Base-by-base conservation (phyloP, 2,888 invertebrate genomes). In the Mongoloraphidia duomilia region DNA sequence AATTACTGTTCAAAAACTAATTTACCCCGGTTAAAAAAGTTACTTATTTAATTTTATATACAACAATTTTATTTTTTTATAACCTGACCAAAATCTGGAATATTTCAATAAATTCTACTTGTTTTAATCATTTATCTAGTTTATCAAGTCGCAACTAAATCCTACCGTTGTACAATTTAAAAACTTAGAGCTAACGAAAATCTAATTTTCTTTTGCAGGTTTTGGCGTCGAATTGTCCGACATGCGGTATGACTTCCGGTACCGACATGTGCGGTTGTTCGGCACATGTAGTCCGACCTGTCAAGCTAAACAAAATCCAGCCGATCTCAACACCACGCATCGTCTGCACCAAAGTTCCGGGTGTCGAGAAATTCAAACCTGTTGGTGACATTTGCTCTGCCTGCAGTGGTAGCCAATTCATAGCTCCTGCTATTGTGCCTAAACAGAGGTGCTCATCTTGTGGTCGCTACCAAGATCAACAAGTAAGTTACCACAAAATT, bases 391-490 rank as follows among this genome's bases (percentile, higher is more conserved):
- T 63, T 4, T 64, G 65, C 52, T 57, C 57, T 11, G 26, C 26
- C 26, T 26, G 26, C 26, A 59, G 62, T 52, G 60, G 58, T 41
- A 60, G 58, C 46, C 60, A 62, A 39, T 61, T 66, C 34, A 64
- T 66, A 1, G 61, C 61, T 41, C 66, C 67, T 5, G 67, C 67
- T 4, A 47, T 61, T 5, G 55, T 65, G 13, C 64, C 66, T 2
- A 60, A 57, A 53, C 65, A 65, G 12, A 53, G 55, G 1, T 65
- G 62, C 47, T 39, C 52, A n/a, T 46, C 55, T 33, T 54, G 54
- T 44, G 36, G 42, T 13, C 41, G 49, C 12, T 41, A 43, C 10
- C 48, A 42, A 42, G 42, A 48, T 14, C 43, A 43, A 43, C 37
- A 43, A 40, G 37, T 12, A 11, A 39, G 14, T 39, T 14, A 11